phyloP scores from a whole-genome alignment of 2,888 invertebrate species.

The Lithophane semibrunnea region DNA sequence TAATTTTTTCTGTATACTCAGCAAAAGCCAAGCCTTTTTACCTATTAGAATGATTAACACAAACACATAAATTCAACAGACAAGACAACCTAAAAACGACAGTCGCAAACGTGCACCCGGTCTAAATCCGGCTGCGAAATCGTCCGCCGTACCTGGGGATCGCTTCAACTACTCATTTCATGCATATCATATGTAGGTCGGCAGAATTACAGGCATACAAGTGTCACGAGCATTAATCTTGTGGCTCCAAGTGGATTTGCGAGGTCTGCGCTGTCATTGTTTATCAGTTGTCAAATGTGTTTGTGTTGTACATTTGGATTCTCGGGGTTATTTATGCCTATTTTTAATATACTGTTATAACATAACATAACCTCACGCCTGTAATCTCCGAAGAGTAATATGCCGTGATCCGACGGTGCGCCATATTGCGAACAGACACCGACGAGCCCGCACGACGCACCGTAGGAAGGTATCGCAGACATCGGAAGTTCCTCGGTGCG shows the following conservation, averaged over 20 bases:
- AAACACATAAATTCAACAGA: background rate
- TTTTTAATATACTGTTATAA: background rate
- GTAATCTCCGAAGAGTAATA: no score
- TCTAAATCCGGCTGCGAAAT: slow-evolving; percentile 58
- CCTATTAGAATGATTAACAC: background rate
- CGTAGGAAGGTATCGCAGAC: no score
- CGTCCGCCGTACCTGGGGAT: slow-evolving; percentile 68
- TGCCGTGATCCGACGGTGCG: no score
- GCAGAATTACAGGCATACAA: slow-evolving; percentile 59
- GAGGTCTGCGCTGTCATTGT: slow-evolving; percentile 60
- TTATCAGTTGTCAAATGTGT: slow-evolving; percentile 55
- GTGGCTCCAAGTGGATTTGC: slow-evolving; percentile 56
- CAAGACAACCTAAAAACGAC: background rate
- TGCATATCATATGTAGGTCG: slow-evolving; percentile 70
- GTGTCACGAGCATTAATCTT: slow-evolving; percentile 67
- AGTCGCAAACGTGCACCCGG: slow-evolving; percentile 39
- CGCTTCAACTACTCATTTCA: slow-evolving; percentile 68
- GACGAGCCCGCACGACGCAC: no score
- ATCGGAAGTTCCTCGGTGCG: no score
- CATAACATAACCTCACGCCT: no score
- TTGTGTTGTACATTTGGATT: slow-evolving; percentile 9
- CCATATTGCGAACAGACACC: no score
- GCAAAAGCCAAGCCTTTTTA: no score
- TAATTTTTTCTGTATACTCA: no score
- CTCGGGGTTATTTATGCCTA: slow-evolving; percentile 20